These are phyloP conservation scores for Helobdella robusta DNA, from an alignment of 2,888 invertebrate genomes.

Conservation along the genomic window DNA sequence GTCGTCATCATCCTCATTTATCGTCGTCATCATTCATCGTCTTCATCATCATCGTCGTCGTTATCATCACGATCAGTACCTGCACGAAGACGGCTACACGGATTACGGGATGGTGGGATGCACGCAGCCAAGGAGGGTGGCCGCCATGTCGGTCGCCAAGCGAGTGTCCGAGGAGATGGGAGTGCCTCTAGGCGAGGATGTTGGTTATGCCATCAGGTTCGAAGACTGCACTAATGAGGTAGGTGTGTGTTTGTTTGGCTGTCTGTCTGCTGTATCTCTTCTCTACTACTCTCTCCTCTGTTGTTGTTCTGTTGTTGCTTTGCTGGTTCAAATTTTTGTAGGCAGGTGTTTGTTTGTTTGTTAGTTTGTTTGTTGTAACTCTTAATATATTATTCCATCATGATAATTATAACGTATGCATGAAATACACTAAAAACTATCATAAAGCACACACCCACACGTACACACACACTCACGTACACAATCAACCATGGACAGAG, in stretches of 20 bases:
- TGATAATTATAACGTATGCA: neutral
- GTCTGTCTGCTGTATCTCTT: neutral
- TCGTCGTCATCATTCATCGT: neutral
- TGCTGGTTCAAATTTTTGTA: neutral
- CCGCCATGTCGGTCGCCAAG: slow-evolving; percentile 98
- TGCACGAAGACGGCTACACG: slow-evolving; percentile 91
- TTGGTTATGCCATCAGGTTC: slow-evolving; percentile 98
- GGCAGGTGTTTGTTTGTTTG: neutral
- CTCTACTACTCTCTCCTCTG: neutral
- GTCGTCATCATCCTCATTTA: neutral
- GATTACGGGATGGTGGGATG: slow-evolving; percentile 88
- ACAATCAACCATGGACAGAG: too few species aligned
- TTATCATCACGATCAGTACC: slow-evolving; percentile 57
- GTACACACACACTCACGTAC: too few species aligned
- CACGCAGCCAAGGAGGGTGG: slow-evolving; percentile 88
- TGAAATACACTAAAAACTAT: neutral
- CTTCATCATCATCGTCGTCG: too few species aligned
- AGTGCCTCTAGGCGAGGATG: slow-evolving; percentile 75
- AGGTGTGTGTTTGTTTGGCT: slow-evolving; percentile 15
- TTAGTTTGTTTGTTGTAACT: neutral
- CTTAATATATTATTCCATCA: neutral
- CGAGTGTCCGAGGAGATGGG: slow-evolving; percentile 96
- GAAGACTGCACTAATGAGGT: slow-evolving; percentile 93
- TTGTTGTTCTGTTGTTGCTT: neutral
- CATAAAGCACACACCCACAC: neutral